Conservation (phyloP, 2,113 vertebrate genomes). For the Poecile atricapillus region DNA sequence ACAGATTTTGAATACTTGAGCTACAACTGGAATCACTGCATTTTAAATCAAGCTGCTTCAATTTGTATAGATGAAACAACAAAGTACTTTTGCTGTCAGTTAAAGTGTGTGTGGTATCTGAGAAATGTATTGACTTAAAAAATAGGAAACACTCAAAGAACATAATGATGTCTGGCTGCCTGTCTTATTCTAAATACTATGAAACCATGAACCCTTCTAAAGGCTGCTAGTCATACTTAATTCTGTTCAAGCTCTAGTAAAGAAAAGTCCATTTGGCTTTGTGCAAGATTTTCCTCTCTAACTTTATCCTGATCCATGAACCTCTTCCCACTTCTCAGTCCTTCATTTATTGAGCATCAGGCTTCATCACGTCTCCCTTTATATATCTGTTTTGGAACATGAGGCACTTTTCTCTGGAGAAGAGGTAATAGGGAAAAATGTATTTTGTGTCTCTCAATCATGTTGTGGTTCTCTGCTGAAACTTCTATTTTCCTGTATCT, state of each 20-base stretch:
- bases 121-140: neutral
- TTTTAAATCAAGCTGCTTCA: neutral
- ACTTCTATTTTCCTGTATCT: slow-evolving; percentile 27
- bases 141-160: neutral
- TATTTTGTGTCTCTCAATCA: neutral
- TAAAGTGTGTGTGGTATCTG: neutral
- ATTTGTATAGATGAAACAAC: neutral
- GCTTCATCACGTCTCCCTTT: neutral
- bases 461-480: slow-evolving; percentile 11
- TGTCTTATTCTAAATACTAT: neutral
- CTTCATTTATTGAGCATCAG: neutral
- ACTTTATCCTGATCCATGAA: neutral
- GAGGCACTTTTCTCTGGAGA: neutral
- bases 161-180: neutral
- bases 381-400: neutral
- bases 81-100: neutral
- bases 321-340: neutral
- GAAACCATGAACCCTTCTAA: neutral
- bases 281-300: neutral
- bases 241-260: neutral
- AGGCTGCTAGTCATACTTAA: neutral
- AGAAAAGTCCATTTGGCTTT: neutral
- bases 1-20: neutral
- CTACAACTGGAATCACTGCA: neutral
- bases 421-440: neutral